Conservation (phyloP, 1,140 invertebrate species). For the Lithobius niger region DNA sequence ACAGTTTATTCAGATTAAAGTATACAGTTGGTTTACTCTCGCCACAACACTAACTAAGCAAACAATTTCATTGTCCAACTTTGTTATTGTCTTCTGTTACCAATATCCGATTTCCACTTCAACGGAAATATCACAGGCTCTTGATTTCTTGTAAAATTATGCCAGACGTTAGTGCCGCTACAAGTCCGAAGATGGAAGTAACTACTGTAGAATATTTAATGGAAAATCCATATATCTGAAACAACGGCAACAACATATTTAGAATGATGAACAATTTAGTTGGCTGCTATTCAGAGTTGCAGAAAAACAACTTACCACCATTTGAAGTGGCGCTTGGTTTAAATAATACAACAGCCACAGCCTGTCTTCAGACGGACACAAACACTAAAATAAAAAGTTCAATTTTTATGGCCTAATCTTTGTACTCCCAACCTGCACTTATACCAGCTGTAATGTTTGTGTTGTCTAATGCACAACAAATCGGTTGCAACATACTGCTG, state of each 20-base stretch:
- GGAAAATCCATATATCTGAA: constrained; percentile 1
- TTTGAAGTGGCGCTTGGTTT: constrained; percentile 15
- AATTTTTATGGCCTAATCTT: too few relatives aligned
- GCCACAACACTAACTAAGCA: too few relatives aligned
- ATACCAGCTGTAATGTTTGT: too few relatives aligned
- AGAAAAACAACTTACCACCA: constrained; percentile 14
- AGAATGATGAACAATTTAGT: background rate
- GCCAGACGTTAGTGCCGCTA: background rate
- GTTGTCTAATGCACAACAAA: too few relatives aligned
- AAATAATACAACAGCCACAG: constrained; percentile 15
- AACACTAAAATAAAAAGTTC: constrained; percentile 14
- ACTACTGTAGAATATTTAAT: constrained; percentile 1
- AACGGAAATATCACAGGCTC: too few relatives aligned
- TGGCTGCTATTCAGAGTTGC: background rate
- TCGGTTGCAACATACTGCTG: too few relatives aligned
- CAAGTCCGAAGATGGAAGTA: background rate
- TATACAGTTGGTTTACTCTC: too few relatives aligned
- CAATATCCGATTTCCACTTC: too few relatives aligned
- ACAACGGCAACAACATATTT: background rate
- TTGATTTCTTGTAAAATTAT: constrained; percentile 4
- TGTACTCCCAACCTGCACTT: too few relatives aligned
- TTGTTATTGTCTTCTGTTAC: too few relatives aligned
- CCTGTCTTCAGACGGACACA: constrained; percentile 16
- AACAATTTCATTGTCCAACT: too few relatives aligned
- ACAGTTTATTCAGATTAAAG: too few relatives aligned